phyloP scores from a whole-genome alignment of 2,797 vertebrate species.

The Huso huso region DNA sequence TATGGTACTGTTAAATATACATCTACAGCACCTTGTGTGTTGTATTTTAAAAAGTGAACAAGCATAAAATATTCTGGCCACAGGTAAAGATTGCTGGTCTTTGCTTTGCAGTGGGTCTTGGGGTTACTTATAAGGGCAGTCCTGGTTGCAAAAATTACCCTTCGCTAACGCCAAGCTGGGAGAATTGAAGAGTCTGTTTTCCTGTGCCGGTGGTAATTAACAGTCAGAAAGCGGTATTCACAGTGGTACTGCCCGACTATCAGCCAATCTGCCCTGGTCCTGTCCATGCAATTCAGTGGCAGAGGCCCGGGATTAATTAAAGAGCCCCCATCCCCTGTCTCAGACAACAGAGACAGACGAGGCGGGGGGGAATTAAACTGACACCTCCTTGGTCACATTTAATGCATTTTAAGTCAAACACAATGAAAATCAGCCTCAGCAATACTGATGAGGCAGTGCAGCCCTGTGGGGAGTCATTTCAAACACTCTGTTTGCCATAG shows the following conservation, averaged over 20 bases:
- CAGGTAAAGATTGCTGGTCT: not conserved
- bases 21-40: not conserved
- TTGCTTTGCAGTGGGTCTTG: no score
- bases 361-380: slow-evolving; percentile 52
- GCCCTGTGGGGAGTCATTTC: not conserved
- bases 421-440: not conserved
- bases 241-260: slow-evolving; percentile 35
- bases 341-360: slow-evolving; percentile 24
- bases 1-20: no score
- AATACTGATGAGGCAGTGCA: not conserved
- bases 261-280: slow-evolving; percentile 22
- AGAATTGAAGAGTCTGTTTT: slow-evolving; percentile 24
- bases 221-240: slow-evolving; percentile 33
- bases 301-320: slow-evolving; percentile 52
- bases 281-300: slow-evolving; percentile 36
- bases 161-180: slow-evolving; percentile 9
- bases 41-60: not conserved
- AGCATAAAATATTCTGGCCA: not conserved
- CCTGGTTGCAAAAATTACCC: slow-evolving; percentile 3
- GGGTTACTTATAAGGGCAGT: no score
- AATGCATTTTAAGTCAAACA: slow-evolving; percentile 11
- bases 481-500: not conserved
- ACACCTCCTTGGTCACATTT: slow-evolving; percentile 53
- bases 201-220: slow-evolving; percentile 42
- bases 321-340: slow-evolving; percentile 28